Conservation (phyloP, 2,888 invertebrate species). For the Ormyrus labotus region DNA sequence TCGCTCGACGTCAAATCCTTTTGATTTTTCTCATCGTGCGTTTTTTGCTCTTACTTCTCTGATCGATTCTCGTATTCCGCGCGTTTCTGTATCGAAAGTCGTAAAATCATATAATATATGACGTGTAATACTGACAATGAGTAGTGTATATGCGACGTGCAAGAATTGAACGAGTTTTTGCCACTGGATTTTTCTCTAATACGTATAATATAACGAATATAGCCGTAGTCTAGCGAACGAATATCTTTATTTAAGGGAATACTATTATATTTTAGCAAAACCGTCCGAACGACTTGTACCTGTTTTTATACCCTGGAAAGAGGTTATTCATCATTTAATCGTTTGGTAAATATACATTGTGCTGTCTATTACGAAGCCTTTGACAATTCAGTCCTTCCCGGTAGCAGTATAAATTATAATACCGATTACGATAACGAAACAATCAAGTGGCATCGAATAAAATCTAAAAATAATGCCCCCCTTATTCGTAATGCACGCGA, state of each 20-base stretch:
- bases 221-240: constrained; percentile 15
- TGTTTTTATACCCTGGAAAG: constrained; percentile 53
- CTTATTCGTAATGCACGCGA: no score
- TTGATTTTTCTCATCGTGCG: constrained; percentile 30
- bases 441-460: no score
- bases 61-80: neutral
- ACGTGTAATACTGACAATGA: neutral
- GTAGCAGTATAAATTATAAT: no score
- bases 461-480: no score
- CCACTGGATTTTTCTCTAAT: constrained; percentile 5
- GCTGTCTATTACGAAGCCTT: no score
- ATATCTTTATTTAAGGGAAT: constrained; percentile 21
- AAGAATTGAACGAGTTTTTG: constrained; percentile 19
- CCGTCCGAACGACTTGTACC: constrained; percentile 47
- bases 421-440: no score
- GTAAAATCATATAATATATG: constrained; percentile 44
- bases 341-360: constrained; percentile 34
- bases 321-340: constrained; percentile 18
- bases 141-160: constrained; percentile 61
- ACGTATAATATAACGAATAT: constrained; percentile 32
- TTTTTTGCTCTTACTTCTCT: constrained; percentile 34
- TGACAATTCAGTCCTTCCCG: no score
- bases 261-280: constrained; percentile 35
- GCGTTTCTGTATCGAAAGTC: constrained; percentile 27
- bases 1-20: constrained; percentile 67